Conservation (phyloP, 2,888 invertebrate species). For the Timema cristinae region DNA sequence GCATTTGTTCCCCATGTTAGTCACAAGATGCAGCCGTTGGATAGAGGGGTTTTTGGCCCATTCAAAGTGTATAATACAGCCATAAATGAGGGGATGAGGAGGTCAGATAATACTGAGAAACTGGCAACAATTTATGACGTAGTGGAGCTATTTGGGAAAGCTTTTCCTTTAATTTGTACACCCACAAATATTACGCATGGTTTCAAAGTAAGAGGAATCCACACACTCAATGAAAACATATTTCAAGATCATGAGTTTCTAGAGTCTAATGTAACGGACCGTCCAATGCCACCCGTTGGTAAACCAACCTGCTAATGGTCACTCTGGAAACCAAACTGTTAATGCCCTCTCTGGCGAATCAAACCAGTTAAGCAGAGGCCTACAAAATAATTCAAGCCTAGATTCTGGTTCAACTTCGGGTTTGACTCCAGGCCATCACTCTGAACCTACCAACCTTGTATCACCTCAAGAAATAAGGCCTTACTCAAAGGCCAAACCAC, state of each 20-base stretch:
- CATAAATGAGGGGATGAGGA: slow-evolving; percentile 38
- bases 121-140: slow-evolving; percentile 39
- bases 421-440: too few species aligned
- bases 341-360: too few species aligned
- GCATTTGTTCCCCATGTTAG: slow-evolving; percentile 40
- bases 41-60: slow-evolving; percentile 38
- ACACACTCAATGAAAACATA: slow-evolving; percentile 32
- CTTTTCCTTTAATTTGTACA: slow-evolving; percentile 28
- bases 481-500: too few species aligned
- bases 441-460: too few species aligned
- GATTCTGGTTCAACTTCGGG: too few species aligned
- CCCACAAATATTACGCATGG: slow-evolving; percentile 30
- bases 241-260: slow-evolving; percentile 29
- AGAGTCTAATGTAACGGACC: slow-evolving; percentile 27
- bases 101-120: slow-evolving; percentile 30
- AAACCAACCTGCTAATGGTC: too few species aligned
- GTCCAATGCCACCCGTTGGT: slow-evolving; percentile 15
- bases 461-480: too few species aligned
- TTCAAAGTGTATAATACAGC: slow-evolving; percentile 39
- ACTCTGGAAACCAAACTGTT: too few species aligned
- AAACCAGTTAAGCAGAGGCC: too few species aligned
- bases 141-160: slow-evolving; percentile 21
- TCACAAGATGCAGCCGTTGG: slow-evolving; percentile 41
- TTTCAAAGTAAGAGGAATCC: slow-evolving; percentile 33
- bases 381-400: too few species aligned